Base-by-base conservation (phyloP, 2,888 invertebrate genomes). In the Campopleginae sp. region DNA sequence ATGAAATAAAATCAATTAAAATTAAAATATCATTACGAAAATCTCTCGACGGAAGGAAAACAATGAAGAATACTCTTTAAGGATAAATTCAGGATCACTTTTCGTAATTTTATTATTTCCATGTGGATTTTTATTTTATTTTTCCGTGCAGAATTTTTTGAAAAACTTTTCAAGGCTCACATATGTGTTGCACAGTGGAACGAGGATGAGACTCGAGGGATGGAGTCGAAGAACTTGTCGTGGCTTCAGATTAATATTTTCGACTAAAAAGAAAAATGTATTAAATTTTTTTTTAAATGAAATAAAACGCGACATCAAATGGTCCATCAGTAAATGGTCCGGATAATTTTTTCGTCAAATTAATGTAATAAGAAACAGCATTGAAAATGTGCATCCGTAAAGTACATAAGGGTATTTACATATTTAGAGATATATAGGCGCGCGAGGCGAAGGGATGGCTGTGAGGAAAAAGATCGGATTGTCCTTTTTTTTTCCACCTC, bases 391-490 rank as follows among this genome's bases (percentile, higher is more conserved):
- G 42, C 14, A 54, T 54, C 42, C 14, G 12, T 17, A 71, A 42
- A 27, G 23, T 61, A n/a, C 17, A 74, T 65, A 61, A n/a, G 33
- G 31, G 33, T 75, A 31, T 78, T 23, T 71, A 66, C 48, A 48
- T 65, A 33, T 17, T 23, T 33, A 66, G 14, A 48, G 10, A 54
- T 54, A 54, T 54, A 54, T 68, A 48, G n/a, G 54, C 23, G 51
- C 23, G 54, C 23, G 51, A 66, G 33, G 72, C n/a, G 76, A 58
- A 44, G 54, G 33, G 23, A 38, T 71, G n/a, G 71, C 33, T 76
- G 79, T 54, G 72, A 74, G 76, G 27, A 70, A 78, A 70, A 78
- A 51, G 33, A 71, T 58, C 31, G 71, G 33, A 58, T 81, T 58
- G 80, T 54, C 46, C 48, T 61, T 23, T 19, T 23, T 19, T 72